Evolutionary conservation across 1,140 invertebrate species (phyloP), one percentile per base, ranked within the genome.

Genomic region (Pristionchus pacificus): DNA sequence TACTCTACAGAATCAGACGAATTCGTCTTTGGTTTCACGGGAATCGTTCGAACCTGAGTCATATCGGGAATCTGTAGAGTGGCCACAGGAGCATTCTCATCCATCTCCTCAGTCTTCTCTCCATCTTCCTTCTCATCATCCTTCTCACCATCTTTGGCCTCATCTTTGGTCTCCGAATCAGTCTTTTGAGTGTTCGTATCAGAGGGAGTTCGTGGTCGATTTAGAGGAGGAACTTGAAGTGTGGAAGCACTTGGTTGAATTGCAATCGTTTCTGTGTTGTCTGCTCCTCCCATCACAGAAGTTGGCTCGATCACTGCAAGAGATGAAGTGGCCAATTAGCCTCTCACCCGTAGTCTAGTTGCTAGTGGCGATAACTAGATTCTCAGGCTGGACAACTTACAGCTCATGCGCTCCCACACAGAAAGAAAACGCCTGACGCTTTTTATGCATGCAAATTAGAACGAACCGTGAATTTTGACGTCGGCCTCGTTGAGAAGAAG

Each of bases 381-480:
- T 24, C 19, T 24, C 19, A 24, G 10, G 19, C 3, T 28, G 27
- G 27, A 60, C 27, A 10, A 24, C 19, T 60, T 10, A 24, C 10
- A n/a, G n/a, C n/a, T n/a, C n/a, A n/a, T n/a, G n/a, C n/a, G n/a
- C n/a, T n/a, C n/a, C n/a, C n/a, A n/a, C n/a, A n/a, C n/a, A n/a
- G n/a, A n/a, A n/a, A n/a, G n/a, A n/a, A n/a, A n/a, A n/a, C n/a
- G n/a, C n/a, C n/a, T n/a, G n/a, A n/a, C n/a, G n/a, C n/a, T n/a
- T n/a, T n/a, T 27, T 49, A 15, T 19, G 29, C 15, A 32, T 38
- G 31, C 58, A 19, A 32, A 32, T 15, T 28, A 65, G 31, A 61
- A 59, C 55, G 24, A 63, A 74, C 73, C 73, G 68, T 74, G 63
- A 32, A 74, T 74, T 55, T 74, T 74, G 27, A 74, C 73, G 65